Percentiles rank a stretch among this genome's conserved stretches.
phyloP scores from a whole-genome alignment of 2,797 vertebrate species.

The Amphiprion clarkii region DNA sequence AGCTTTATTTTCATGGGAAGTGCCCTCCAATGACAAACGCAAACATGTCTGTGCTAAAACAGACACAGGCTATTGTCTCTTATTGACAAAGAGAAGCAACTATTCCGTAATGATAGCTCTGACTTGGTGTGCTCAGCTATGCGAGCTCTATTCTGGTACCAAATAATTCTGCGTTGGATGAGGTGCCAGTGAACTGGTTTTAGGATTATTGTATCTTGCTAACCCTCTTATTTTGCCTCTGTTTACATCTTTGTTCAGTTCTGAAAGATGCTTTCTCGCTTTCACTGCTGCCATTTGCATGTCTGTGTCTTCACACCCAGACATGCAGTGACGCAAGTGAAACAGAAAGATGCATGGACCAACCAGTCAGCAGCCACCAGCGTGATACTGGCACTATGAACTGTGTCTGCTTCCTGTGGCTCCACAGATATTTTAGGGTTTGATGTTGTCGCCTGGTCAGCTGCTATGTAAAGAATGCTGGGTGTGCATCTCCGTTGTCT shows the following conservation, averaged over 20 bases:
- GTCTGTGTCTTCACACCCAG: slow-evolving; percentile 12
- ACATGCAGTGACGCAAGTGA: slow-evolving; percentile 24
- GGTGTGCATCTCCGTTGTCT: slow-evolving; percentile 49
- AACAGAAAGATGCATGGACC: too few species aligned
- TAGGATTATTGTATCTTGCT: slow-evolving; percentile 40
- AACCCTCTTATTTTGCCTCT: slow-evolving; percentile 57
- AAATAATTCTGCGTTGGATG: slow-evolving; percentile 61
- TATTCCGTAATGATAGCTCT: slow-evolving; percentile 64
- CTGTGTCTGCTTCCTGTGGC: slow-evolving; percentile 21
- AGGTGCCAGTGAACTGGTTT: slow-evolving; percentile 50
- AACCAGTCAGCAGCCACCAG: slow-evolving; percentile 2
- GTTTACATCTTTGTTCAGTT: slow-evolving; percentile 27
- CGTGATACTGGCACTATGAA: slow-evolving; percentile 7
- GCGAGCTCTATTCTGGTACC: slow-evolving; percentile 37
- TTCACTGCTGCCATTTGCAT: slow-evolving; percentile 28
- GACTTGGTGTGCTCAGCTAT: slow-evolving; percentile 45
- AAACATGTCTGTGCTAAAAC: slow-evolving; percentile 43
- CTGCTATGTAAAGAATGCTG: slow-evolving; percentile 62
- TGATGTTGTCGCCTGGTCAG: slow-evolving; percentile 19
- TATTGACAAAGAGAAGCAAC: slow-evolving; percentile 38
- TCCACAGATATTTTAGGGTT: slow-evolving; percentile 32
- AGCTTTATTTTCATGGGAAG: slow-evolving; percentile 29
- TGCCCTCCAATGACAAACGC: slow-evolving; percentile 23
- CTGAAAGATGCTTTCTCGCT: slow-evolving; percentile 23
- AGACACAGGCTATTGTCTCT: slow-evolving; percentile 45